Evolutionary conservation across 2,888 invertebrate species (phyloP).

Genomic region (Clitarchus hookeri): DNA sequence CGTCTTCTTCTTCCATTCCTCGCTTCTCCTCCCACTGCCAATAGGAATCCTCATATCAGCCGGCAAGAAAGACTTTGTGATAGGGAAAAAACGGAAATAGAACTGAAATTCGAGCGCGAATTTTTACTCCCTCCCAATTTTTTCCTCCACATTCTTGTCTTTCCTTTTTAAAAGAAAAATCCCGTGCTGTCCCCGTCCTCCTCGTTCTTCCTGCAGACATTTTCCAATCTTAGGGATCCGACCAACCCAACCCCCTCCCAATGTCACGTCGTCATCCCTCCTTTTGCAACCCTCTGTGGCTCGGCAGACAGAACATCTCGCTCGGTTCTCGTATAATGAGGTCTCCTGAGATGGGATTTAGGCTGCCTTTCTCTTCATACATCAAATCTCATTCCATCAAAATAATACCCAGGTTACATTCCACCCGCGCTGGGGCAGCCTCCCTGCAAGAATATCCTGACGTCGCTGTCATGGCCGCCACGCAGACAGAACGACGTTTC

Average conservation of each 20-base stretch:
- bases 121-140: conserved; percentile 29
- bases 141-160: conserved; percentile 11
- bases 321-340: conserved; percentile 27
- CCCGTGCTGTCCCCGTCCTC: not conserved
- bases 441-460: too few species aligned
- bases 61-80: conserved; percentile 2
- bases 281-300: not conserved
- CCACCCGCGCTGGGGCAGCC: not conserved
- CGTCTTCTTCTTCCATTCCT: not conserved
- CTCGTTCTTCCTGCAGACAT: conserved; percentile 16
- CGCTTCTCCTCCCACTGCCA: conserved; percentile 15
- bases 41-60: conserved; percentile 21
- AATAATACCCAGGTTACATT: conserved; percentile 19
- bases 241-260: not conserved
- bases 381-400: conserved; percentile 27
- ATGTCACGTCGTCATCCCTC: conserved; percentile 18
- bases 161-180: not conserved
- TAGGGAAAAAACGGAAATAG: conserved; percentile 24
- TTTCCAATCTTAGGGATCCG: conserved; percentile 19
- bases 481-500: too few species aligned
- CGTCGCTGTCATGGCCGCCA: too few species aligned
- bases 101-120: conserved; percentile 31
- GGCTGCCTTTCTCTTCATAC: conserved; percentile 18
- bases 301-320: conserved; percentile 24
- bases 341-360: conserved; percentile 30